Conservation (phyloP, 2,113 vertebrate genomes). For the Uria lomvia region DNA sequence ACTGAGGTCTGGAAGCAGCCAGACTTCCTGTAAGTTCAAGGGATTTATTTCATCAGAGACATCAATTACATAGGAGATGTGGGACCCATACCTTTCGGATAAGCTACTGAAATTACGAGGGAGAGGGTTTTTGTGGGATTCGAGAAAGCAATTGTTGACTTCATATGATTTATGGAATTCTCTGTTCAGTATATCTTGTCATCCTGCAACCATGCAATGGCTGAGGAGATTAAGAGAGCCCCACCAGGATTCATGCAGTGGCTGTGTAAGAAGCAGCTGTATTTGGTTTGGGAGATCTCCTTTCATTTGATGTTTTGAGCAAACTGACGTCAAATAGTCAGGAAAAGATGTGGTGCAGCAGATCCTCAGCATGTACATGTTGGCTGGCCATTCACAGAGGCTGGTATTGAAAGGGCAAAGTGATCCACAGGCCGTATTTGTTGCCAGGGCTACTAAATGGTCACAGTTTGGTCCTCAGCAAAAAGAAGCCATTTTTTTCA, state of each 20-base stretch:
- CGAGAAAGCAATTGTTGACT: neutral
- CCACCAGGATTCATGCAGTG: neutral
- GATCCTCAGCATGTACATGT: neutral
- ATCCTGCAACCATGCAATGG: neutral
- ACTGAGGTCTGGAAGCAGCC: neutral
- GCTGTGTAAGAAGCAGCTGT: neutral
- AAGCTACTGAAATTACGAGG: neutral
- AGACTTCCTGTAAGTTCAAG: neutral
- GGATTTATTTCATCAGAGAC: neutral
- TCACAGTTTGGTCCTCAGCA: neutral
- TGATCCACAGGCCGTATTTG: neutral
- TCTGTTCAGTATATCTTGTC: neutral
- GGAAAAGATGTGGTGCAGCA: neutral
- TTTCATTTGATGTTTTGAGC: neutral
- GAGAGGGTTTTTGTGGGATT: neutral
- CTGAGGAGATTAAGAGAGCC: neutral
- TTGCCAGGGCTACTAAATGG: neutral
- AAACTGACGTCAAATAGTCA: neutral
- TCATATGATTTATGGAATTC: neutral
- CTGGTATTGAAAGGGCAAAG: accelerated
- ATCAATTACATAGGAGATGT: neutral
- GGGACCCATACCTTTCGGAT: neutral
- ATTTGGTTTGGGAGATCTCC: neutral
- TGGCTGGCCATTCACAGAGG: neutral
- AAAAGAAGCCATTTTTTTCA: neutral